Conservation (phyloP, 2,113 vertebrate genomes). For the Rhombomys opimus region DNA sequence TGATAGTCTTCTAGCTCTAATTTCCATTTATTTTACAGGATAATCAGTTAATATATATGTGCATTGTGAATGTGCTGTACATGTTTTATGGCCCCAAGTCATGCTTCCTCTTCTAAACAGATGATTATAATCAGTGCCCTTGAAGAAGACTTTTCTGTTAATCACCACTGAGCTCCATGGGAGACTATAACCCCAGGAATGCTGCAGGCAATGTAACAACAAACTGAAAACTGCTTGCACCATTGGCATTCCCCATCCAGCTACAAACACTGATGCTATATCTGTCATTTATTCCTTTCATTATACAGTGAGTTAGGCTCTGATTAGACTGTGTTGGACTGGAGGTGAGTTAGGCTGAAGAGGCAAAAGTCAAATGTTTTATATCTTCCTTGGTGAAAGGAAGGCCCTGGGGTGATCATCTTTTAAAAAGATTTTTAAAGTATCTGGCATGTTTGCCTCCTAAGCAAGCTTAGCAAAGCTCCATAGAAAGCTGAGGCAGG, state of each 20-base stretch:
- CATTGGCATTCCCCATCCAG: background rate
- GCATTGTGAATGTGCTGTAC: background rate
- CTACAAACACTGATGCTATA: background rate
- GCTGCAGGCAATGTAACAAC: background rate
- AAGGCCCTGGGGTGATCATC: background rate
- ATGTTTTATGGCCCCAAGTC: background rate
- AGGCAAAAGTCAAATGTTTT: background rate
- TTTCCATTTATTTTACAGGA: background rate
- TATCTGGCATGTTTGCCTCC: constrained; percentile 23
- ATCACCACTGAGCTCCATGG: background rate
- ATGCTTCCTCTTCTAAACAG: background rate
- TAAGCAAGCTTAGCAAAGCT: background rate
- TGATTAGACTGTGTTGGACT: background rate
- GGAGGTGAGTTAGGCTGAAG: background rate
- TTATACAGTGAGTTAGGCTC: background rate
- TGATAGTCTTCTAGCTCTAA: background rate
- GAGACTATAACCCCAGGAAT: background rate
- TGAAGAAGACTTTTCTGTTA: background rate
- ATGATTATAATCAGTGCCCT: background rate
- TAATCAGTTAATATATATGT: background rate
- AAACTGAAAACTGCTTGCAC: background rate
- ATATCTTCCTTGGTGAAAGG: background rate
- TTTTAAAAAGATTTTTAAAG: constrained; percentile 21
- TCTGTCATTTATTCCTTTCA: background rate
- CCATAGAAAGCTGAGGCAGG: background rate